These are phyloP conservation scores for Tetramorium alpestre DNA, from an alignment of 1,140 invertebrate species.

Conservation along the genomic window DNA sequence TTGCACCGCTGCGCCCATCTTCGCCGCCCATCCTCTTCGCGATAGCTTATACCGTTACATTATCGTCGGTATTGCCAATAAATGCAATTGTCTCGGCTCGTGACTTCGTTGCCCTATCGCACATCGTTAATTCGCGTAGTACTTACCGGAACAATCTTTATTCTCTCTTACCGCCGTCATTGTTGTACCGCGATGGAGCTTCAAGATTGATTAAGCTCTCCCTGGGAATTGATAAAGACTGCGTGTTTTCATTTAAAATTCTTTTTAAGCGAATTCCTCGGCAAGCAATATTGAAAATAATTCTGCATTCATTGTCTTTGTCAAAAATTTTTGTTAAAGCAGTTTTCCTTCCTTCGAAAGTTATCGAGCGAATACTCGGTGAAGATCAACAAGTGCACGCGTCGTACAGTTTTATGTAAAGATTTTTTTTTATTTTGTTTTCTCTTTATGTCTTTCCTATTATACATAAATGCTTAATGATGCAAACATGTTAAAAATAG, in stretches of 20 bases:
- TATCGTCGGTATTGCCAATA: slow-evolving; percentile 41
- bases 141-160: not conserved
- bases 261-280: not conserved
- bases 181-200: not conserved
- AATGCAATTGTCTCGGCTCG: slow-evolving; percentile 37
- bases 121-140: slow-evolving; percentile 16
- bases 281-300: not conserved
- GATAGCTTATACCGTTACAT: slow-evolving; percentile 41
- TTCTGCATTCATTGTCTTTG: not conserved
- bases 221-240: not conserved
- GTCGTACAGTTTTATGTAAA: not conserved
- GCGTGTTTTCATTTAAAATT: not conserved
- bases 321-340: not conserved
- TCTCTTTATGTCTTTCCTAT: not conserved
- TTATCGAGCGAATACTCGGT: not conserved
- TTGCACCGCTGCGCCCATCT: slow-evolving; percentile 49
- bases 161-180: not conserved
- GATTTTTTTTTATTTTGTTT: not conserved
- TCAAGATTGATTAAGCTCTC: slow-evolving; percentile 1
- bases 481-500: not conserved
- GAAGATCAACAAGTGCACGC: not conserved
- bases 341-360: not conserved
- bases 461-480: not conserved
- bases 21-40: slow-evolving; percentile 45
- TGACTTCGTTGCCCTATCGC: slow-evolving; percentile 21